phyloP scores from a whole-genome alignment of 2,113 vertebrate species.

The Sarotherodon lohbergeri region DNA sequence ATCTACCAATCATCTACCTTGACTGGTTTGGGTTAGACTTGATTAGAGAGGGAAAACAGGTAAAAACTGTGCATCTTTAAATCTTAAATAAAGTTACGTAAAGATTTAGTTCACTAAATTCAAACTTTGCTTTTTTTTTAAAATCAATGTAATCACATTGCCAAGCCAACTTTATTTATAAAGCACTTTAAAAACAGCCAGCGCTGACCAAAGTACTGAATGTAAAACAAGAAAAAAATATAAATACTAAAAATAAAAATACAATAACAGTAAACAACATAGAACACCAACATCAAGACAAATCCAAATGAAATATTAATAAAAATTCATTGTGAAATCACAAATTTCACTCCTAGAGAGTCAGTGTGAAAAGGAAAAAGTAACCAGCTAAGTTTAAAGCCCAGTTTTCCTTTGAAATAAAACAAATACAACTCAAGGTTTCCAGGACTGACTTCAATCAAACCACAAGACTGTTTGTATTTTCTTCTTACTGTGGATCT shows the following conservation, averaged over 20 bases:
- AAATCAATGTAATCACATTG: background rate
- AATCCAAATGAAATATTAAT: background rate
- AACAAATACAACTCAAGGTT: background rate
- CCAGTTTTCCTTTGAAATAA: background rate
- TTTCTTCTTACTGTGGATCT: background rate
- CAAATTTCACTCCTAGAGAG: background rate
- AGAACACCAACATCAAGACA: background rate
- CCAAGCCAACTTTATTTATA: background rate
- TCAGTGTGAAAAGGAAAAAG: background rate
- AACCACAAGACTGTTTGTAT: background rate
- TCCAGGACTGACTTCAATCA: background rate
- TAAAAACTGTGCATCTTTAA: background rate
- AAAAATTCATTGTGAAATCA: background rate
- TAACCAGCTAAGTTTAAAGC: background rate
- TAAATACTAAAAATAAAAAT: background rate
- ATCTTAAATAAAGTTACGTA: background rate
- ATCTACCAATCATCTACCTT: background rate
- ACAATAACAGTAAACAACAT: background rate
- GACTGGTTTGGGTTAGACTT: background rate
- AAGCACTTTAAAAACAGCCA: background rate
- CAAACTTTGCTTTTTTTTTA: background rate
- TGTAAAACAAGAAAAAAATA: background rate
- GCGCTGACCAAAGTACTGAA: background rate
- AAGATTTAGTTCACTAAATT: background rate
- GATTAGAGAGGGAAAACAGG: background rate